phyloP scores from a whole-genome alignment of 2,797 vertebrate genomes.

The Garrulus glandarius region DNA sequence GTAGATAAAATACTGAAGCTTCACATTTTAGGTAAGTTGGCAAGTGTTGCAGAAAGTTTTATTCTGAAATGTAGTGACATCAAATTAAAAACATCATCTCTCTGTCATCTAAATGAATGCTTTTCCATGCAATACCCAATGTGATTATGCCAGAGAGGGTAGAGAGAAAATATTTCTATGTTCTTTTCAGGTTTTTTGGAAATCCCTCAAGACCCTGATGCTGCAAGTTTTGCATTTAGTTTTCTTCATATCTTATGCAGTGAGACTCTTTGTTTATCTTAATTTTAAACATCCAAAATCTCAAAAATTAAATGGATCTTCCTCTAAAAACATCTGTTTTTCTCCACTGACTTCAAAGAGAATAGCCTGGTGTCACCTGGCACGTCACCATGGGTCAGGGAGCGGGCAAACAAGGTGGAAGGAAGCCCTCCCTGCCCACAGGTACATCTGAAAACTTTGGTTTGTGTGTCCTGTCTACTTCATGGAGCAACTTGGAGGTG shows the following conservation, averaged over 20 bases:
- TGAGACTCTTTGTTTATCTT: background rate
- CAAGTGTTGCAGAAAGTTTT: background rate
- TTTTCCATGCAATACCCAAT: background rate
- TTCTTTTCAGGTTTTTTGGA: background rate
- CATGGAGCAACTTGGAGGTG: background rate
- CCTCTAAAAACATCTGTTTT: background rate
- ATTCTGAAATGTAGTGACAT: background rate
- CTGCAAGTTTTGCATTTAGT: background rate
- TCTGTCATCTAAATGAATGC: background rate
- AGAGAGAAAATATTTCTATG: background rate
- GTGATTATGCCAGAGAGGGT: background rate
- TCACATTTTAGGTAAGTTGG: background rate
- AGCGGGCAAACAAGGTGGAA: background rate
- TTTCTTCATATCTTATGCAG: background rate
- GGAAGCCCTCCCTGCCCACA: background rate
- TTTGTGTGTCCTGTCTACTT: background rate
- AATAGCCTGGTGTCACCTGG: background rate
- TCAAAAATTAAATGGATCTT: background rate
- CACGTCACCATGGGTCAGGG: background rate
- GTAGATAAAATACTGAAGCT: background rate
- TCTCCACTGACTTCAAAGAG: background rate
- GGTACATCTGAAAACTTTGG: background rate
- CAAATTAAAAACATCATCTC: background rate
- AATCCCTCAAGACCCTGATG: background rate
- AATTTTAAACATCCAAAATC: background rate